Percentiles rank a stretch among this genome's conserved stretches.
These are phyloP conservation scores for Hestina assimilis DNA, from an alignment of 1,140 invertebrate genomes.

Conservation along the genomic window DNA sequence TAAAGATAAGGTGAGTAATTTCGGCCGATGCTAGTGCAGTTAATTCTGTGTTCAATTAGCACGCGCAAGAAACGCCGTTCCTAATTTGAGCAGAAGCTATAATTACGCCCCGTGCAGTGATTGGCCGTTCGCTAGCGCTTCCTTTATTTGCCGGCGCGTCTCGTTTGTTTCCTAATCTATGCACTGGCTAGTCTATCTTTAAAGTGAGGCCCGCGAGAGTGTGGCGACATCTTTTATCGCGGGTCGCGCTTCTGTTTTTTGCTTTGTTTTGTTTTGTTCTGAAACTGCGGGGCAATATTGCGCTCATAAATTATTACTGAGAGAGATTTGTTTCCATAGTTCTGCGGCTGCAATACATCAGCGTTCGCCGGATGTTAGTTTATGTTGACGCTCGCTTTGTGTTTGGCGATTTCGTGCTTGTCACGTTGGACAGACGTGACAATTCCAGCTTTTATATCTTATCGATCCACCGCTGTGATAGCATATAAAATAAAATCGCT, in stretches of 20 bases:
- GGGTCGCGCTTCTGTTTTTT: constrained; percentile 64
- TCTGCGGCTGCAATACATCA: constrained; percentile 73
- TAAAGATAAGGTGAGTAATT: constrained; percentile 38
- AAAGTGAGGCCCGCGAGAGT: constrained; percentile 49
- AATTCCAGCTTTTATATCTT: constrained; percentile 54
- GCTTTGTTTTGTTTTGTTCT: constrained; percentile 66
- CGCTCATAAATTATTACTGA: constrained; percentile 70
- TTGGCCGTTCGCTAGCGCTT: constrained; percentile 42
- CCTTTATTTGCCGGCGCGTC: constrained; percentile 35
- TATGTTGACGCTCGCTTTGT: constrained; percentile 69
- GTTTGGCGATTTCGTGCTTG: constrained; percentile 64
- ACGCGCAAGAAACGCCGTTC: constrained; percentile 47
- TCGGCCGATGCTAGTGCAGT: constrained; percentile 38
- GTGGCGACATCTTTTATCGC: constrained; percentile 74
- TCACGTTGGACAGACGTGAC: constrained; percentile 57
- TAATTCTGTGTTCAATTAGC: constrained; percentile 52
- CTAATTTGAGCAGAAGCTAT: constrained; percentile 70
- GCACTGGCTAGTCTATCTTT: constrained; percentile 58
- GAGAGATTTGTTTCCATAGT: constrained; percentile 76
- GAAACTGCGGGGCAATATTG: constrained; percentile 67
- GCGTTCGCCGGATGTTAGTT: constrained; percentile 70
- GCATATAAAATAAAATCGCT: constrained; percentile 40
- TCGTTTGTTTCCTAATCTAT: constrained; percentile 61
- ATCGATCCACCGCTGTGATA: constrained; percentile 39
- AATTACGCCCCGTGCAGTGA: constrained; percentile 55